Evolutionary conservation across 2,113 vertebrate genomes (phyloP).

Genomic region (Lota lota): DNA sequence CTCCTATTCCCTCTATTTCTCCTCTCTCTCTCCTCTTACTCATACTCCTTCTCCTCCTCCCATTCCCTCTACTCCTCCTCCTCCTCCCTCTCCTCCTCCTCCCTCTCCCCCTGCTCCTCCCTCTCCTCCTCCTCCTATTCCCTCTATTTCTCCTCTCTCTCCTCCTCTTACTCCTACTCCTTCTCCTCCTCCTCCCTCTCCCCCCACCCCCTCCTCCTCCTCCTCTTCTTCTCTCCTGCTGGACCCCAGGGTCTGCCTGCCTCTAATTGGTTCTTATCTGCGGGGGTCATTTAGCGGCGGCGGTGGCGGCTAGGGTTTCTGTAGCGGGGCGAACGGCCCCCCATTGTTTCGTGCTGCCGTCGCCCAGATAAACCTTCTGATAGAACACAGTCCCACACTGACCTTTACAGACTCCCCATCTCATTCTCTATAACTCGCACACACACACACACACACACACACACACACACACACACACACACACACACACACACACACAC

Average conservation of each 20-base stretch:
- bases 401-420: constrained; percentile 92
- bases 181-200: constrained; percentile 21
- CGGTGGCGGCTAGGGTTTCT: constrained; percentile 92
- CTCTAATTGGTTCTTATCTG: constrained; percentile 91
- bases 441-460: constrained; percentile 7
- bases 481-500: too few species aligned
- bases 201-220: constrained; percentile 35
- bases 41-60: too few species aligned
- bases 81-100: too few species aligned
- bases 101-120: too few species aligned
- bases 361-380: constrained; percentile 96
- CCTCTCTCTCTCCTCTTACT: too few species aligned
- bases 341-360: constrained; percentile 91
- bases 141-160: too few species aligned
- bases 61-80: too few species aligned
- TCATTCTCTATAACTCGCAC: constrained; percentile 76
- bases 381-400: constrained; percentile 92
- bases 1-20: too few species aligned
- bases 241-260: constrained; percentile 81
- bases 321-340: constrained; percentile 81
- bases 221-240: constrained; percentile 53
- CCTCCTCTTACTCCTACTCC: not conserved
- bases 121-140: constrained; percentile 8
- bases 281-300: constrained; percentile 84
- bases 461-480: too few species aligned